phyloP scores from a whole-genome alignment of 1,140 invertebrate species.

The Lepidurus apus region DNA sequence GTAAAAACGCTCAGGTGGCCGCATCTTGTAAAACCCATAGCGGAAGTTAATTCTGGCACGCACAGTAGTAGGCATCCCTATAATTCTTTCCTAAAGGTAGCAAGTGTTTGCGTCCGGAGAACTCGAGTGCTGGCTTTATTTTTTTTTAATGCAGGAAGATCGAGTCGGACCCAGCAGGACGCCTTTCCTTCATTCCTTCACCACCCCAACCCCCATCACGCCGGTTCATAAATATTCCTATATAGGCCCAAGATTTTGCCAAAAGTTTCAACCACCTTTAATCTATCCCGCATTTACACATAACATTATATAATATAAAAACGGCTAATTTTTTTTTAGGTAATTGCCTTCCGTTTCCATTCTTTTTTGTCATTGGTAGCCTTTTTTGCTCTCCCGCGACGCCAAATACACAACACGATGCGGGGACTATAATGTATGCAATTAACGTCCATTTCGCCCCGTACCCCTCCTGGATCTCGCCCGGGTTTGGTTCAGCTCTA shows the following conservation, averaged over 20 bases:
- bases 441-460: background rate
- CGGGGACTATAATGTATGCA: conserved; percentile 6
- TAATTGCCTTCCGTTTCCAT: background rate
- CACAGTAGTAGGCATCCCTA: conserved; percentile 6
- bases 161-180: background rate
- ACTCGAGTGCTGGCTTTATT: background rate
- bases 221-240: too few species aligned
- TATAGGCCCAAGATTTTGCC: background rate
- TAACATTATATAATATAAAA: too few species aligned
- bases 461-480: background rate
- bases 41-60: conserved; percentile 13
- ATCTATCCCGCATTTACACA: background rate
- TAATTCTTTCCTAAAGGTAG: background rate
- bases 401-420: background rate
- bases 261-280: background rate
- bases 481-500: background rate
- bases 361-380: background rate
- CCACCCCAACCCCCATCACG: background rate
- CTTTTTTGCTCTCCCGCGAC: background rate
- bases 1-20: background rate
- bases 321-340: background rate
- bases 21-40: conserved; percentile 4
- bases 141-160: background rate
- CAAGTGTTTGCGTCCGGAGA: background rate
- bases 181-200: background rate